phyloP scores from a whole-genome alignment of 2,113 vertebrate species.

The Mola mola region DNA sequence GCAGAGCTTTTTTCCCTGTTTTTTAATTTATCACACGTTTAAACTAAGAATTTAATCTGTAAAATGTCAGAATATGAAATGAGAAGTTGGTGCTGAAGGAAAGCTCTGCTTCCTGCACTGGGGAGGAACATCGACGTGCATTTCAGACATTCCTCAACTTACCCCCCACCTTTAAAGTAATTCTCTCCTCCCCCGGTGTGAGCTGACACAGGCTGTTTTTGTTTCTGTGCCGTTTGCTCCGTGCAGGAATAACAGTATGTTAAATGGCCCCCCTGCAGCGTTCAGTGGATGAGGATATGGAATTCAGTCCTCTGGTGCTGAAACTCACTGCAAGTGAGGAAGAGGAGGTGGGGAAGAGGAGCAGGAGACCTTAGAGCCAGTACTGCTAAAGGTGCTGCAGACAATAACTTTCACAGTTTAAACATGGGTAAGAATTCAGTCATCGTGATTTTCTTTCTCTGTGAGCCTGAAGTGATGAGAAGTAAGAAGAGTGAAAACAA shows the following conservation, averaged over 20 bases:
- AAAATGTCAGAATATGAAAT: too few relatives aligned
- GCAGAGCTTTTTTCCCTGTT: too few relatives aligned
- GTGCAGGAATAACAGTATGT: constrained; percentile 12
- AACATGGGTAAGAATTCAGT: too few relatives aligned
- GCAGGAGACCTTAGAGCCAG: too few relatives aligned
- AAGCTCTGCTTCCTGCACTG: not conserved
- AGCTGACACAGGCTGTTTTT: constrained; percentile 5
- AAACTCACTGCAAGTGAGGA: not conserved
- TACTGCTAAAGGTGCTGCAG: not conserved
- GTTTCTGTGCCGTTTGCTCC: constrained; percentile 8
- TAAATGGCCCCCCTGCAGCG: constrained; percentile 23
- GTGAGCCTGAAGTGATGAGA: too few relatives aligned
- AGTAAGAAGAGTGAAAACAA: too few relatives aligned
- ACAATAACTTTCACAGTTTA: too few relatives aligned
- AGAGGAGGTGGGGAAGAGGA: not conserved
- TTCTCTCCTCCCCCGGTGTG: not conserved
- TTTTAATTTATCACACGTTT: too few relatives aligned
- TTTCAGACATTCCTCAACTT: constrained; percentile 3
- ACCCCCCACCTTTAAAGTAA: not conserved
- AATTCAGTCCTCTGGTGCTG: constrained; percentile 2
- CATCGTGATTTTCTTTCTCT: too few relatives aligned
- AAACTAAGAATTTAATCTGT: too few relatives aligned
- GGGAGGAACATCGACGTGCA: not conserved
- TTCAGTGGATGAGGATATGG: constrained; percentile 15
- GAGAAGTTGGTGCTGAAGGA: too few relatives aligned